A percentile compares a stretch with the other conserved stretches of the same genome.
phyloP scores from a whole-genome alignment of 2,113 vertebrate genomes.

The Narcine bancroftii region DNA sequence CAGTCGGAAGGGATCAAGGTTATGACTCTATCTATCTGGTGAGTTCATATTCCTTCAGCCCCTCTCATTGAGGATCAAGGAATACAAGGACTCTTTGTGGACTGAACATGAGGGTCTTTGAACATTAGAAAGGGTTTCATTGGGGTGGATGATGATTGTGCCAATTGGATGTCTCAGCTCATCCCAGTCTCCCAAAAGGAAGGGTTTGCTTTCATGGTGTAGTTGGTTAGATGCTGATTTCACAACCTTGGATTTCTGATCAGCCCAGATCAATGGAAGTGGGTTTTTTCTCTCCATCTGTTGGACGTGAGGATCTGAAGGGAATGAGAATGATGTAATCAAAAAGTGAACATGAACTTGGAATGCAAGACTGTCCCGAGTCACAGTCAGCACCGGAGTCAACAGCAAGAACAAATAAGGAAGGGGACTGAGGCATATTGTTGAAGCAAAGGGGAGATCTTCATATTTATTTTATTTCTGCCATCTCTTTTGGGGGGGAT shows the following conservation, averaged over 20 bases:
- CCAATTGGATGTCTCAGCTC: background rate
- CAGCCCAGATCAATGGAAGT: background rate
- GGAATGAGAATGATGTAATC: background rate
- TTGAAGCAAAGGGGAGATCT: background rate
- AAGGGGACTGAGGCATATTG: background rate
- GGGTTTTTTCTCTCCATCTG: background rate
- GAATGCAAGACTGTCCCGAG: background rate
- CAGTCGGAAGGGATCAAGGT: constrained; percentile 37
- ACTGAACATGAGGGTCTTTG: background rate
- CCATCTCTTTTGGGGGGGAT: too few relatives aligned
- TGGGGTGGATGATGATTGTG: too few relatives aligned
- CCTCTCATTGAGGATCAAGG: too few relatives aligned
- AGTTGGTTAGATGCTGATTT: background rate
- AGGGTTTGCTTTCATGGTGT: background rate
- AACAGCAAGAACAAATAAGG: background rate
- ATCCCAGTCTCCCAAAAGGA: background rate
- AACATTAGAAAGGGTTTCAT: background rate
- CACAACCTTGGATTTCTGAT: background rate
- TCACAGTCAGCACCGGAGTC: background rate
- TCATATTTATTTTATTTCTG: background rate
- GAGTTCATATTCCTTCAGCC: constrained; percentile 18
- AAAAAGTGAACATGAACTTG: background rate
- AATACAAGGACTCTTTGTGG: background rate
- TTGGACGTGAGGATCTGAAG: background rate
- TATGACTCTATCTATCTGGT: constrained; percentile 41